phyloP scores from a whole-genome alignment of 2,113 vertebrate genomes.

The Miniopterus natalensis region DNA sequence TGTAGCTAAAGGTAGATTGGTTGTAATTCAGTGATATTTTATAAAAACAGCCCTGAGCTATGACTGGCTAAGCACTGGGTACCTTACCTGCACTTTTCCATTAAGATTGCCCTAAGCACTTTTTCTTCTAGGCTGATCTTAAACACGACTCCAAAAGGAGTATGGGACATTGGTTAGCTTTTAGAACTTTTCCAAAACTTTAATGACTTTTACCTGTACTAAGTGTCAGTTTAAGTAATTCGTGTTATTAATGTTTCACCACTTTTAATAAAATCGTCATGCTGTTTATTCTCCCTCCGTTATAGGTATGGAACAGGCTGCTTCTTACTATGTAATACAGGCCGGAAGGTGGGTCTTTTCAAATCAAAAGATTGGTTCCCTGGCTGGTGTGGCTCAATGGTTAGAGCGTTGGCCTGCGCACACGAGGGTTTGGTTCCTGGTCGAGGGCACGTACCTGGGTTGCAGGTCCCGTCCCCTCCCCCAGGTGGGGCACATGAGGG shows the following conservation, averaged over 20 bases:
- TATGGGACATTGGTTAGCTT: constrained; percentile 20
- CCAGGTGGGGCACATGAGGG: too few relatives aligned
- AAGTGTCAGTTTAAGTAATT: neutral
- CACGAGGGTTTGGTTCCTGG: too few relatives aligned
- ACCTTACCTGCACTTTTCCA: neutral
- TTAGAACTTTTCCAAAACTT: constrained; percentile 16
- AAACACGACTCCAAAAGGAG: neutral
- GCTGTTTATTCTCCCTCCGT: constrained; percentile 59
- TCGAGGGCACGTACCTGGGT: too few relatives aligned
- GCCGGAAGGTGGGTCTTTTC: constrained; percentile 91
- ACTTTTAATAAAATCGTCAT: constrained; percentile 64
- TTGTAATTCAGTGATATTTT: constrained; percentile 7
- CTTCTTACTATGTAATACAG: constrained; percentile 97
- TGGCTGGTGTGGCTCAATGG: too few relatives aligned
- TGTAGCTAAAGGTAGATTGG: neutral
- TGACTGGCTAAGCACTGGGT: neutral
- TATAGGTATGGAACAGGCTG: constrained; percentile 97
- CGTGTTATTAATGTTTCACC: constrained; percentile 14
- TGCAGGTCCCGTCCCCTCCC: too few relatives aligned
- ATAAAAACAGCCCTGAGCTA: neutral
- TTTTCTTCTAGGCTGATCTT: constrained; percentile 63
- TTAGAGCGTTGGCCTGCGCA: too few relatives aligned
- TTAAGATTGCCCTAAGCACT: neutral
- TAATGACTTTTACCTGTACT: constrained; percentile 1
- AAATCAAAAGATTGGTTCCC: constrained; percentile 7